Evolutionary conservation across 2,888 invertebrate genomes (phyloP), one percentile per base, ranked within the genome.

Genomic region (Sepiola atlantica): DNA sequence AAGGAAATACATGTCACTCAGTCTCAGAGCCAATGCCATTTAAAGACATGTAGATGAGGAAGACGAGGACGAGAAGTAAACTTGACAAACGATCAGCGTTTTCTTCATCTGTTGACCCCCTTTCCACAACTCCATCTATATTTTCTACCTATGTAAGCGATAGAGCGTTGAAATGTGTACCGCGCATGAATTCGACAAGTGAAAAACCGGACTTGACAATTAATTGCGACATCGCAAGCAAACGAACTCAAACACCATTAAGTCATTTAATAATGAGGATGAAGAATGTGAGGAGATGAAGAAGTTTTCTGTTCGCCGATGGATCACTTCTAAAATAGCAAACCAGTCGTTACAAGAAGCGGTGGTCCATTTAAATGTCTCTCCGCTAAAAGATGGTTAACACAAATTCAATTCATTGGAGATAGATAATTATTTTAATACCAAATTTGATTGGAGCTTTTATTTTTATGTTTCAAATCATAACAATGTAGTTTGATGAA

Each of bases 1-100:
- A 77, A 77, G 77, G 77, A 77, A 77, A 77, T 77, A 77, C 77
- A 77, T 77, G 77, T 77, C 77, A 77, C 77, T 77, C 77, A 77
- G 77, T 32, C n/a, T 77, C 77, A n/a, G 77, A n/a, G 77, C 32
- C 77, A 32, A 77, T 77, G n/a, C n/a, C n/a, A 45, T 45, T 45
- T 45, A 45, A 45, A 45, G 45, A 77, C 77, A 77, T 45, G 2
- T 45, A n/a, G 77, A 77, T 14, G 61, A 61, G 2, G 61, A 61
- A 28, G 61, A 61, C 24, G 77, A 32, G 0, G 32, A 77, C 0
- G 77, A 77, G 77, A 32, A 14, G 32, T n/a, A 77, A n/a, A n/a
- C 21, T 16, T 32, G 77, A 32, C 77, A 77, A n/a, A 77, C n/a
- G 77, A 77, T 77, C 77, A n/a, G 77, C n/a, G 21, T 77, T 16